Evolutionary conservation across 1,140 invertebrate species (phyloP).

Genomic region (Papilio dardanus): DNA sequence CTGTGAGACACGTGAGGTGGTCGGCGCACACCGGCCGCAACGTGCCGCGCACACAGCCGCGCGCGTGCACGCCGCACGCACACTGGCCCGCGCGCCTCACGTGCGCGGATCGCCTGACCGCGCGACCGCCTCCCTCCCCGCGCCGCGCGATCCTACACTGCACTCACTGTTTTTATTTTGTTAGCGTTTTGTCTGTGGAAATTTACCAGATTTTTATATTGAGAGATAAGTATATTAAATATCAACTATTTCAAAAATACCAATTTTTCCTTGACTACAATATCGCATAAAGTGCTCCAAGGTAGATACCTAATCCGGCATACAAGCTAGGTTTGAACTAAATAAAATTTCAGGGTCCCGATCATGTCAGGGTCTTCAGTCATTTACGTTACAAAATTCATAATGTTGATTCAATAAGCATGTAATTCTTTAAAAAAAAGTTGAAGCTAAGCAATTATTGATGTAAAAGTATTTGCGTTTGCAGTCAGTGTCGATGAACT

Average conservation of each 20-base stretch:
- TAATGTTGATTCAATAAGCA: too few relatives aligned
- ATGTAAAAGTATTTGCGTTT: not conserved
- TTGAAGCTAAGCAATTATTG: too few relatives aligned
- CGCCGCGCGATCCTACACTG: not conserved
- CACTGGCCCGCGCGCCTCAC: conserved; percentile 29
- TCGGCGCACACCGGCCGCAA: conserved; percentile 73
- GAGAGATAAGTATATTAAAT: not conserved
- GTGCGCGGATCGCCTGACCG: conserved; percentile 42
- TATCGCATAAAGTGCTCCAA: not conserved
- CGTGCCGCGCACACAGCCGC: conserved; percentile 57
- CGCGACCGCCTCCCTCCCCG: too few relatives aligned
- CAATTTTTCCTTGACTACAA: not conserved
- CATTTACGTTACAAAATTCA: too few relatives aligned
- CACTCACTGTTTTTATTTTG: conserved; percentile 6
- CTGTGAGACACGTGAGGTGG: conserved; percentile 60
- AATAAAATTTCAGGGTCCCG: too few relatives aligned
- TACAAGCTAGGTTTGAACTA: too few relatives aligned
- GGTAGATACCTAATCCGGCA: not conserved
- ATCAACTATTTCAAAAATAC: not conserved
- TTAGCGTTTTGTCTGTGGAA: conserved; percentile 21
- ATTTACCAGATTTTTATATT: conserved; percentile 28
- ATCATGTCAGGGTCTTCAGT: too few relatives aligned
- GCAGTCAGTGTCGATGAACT: conserved; percentile 4
- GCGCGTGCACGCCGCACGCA: conserved; percentile 40
- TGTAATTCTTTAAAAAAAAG: too few relatives aligned